Evolutionary conservation across 2,113 vertebrate species (phyloP), one percentile per base, ranked within the genome.

Genomic region (Sorex fumeus): DNA sequence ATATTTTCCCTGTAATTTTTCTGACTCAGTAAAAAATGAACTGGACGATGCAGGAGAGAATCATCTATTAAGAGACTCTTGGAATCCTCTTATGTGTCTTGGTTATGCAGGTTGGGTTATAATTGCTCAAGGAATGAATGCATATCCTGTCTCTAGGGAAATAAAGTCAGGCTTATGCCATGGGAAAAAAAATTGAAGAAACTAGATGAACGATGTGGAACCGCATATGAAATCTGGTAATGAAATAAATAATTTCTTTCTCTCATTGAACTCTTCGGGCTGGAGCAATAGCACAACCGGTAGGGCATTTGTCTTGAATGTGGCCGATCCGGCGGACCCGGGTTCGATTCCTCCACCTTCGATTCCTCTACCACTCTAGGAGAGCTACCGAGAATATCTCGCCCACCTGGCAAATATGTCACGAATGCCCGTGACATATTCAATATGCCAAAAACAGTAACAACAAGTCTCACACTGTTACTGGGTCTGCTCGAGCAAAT

Each of bases 201-300:
- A 67, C 40, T 30, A 25, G 30, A 62, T 30, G 28, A 70, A 75
- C 40, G 34, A 5, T 85, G 60, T 25, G 85, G 36, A 76, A 66
- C 57, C 72, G 13, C 66, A 60, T 74, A 50, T 50, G 25, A 80
- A 60, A 85, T 60, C 74, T 82, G 71, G n/a, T 71, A 47, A 67
- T 78, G 75, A 87, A 87, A 32, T 72, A 88, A 75, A 23, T 30
- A 16, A 70, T 71, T 94, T 86, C 45, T 15, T 30, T 81, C 69
- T 87, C 90, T 87, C 86, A 64, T 28, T 89, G 53, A 62, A 72
- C 81, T 30, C 36, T 66, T 77, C 75, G n/a, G n/a, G n/a, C n/a
- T n/a, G n/a, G n/a, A n/a, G n/a, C n/a, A n/a, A n/a, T n/a, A n/a
- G n/a, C n/a, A n/a, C n/a, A n/a, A n/a, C n/a, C n/a, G n/a, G n/a